Base-by-base conservation (phyloP, 2,113 vertebrate genomes). In the Panthera tigris region DNA sequence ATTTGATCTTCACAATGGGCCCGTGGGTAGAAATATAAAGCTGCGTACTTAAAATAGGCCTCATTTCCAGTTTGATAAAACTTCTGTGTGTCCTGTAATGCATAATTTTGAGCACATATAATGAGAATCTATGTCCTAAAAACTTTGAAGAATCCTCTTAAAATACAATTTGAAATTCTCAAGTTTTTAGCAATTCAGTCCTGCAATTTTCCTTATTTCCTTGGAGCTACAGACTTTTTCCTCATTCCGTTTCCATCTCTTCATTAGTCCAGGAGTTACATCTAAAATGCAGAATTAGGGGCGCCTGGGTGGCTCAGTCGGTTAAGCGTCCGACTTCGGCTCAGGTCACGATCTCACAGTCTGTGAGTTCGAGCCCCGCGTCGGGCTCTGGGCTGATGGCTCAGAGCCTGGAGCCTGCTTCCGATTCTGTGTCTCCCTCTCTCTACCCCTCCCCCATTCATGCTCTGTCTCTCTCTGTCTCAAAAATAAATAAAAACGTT, bases 41-140 rank as follows among this genome's bases (percentile, higher is more conserved):
- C 61, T 88, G 5, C 52, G n/a, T 65, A 45, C 8, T 91, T 96
- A 78, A 36, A 55, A 52, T 76, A 63, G 61, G 21, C 76, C 57
- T 91, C 7, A 61, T 84, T 79, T 94, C 31, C 25, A 94, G 33
- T 88, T 25, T 94, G 76, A 97, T 78, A 78, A 71, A 69, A 50
- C 91, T 52, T 86, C 45, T 29, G 3, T 89, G 63, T 68, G 14
- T 79, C 78, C 36, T 66, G 16, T 65, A 65, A 45, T 79, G 31
- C 12, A 73, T 84, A 91, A 78, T 89, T 95, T 57, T 71, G 25
- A 83, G 29, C 15, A 55, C 33, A 19, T 94, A 18, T 50, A 79
- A 89, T 55, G 19, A 96, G 45, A 96, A 33, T 48, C 52, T 65
- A 65, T 71, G 21, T 91, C 82, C 41, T 91, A 52, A 63, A 18